Percentiles rank a stretch among this genome's conserved stretches.
Evolutionary conservation across 2,797 vertebrate genomes (phyloP).

Genomic region (Sebastes kiyomatsui): DNA sequence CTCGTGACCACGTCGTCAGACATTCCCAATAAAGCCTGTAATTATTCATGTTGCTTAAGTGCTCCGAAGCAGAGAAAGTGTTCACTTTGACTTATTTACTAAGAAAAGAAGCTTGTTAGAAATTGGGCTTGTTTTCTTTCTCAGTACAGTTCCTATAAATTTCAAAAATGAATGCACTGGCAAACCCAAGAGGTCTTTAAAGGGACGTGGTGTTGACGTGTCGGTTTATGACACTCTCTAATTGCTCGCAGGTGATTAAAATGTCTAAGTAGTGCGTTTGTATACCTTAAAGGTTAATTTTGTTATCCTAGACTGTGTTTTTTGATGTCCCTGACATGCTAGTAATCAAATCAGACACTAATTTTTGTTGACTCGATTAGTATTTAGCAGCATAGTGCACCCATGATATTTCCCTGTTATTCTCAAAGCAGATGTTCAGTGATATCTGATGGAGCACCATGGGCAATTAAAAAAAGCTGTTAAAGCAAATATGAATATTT

Average conservation of each 20-base stretch:
- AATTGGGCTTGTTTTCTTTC: conserved; percentile 15
- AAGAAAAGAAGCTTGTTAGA: conserved; percentile 13
- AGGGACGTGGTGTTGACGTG: background rate
- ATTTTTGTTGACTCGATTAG: conserved; percentile 63
- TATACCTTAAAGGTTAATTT: conserved; percentile 49
- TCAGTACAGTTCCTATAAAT: conserved; percentile 21
- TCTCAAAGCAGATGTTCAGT: conserved; percentile 62
- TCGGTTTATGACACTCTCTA: background rate
- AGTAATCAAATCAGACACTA: conserved; percentile 55
- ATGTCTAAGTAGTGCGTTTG: conserved; percentile 22
- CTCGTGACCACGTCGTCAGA: conserved; percentile 50
- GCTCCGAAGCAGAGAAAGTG: conserved; percentile 58
- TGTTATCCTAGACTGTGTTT: conserved; percentile 17
- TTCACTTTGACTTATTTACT: conserved; percentile 48
- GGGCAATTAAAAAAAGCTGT: conserved; percentile 12
- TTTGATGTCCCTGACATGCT: conserved; percentile 39
- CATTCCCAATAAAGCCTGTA: conserved; percentile 65
- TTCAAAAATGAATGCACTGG: conserved; percentile 39
- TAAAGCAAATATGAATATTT: conserved; percentile 16
- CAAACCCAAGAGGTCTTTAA: conserved; percentile 5
- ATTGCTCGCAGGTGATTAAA: conserved; percentile 35
- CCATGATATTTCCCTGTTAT: conserved; percentile 44
- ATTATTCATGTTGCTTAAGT: conserved; percentile 79
- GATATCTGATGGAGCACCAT: conserved; percentile 10
- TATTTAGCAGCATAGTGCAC: conserved; percentile 52